A percentile compares a stretch with the other conserved stretches of the same genome.
Conservation (phyloP, 2,797 vertebrate genomes). For the Aeoliscus strigatus region DNA sequence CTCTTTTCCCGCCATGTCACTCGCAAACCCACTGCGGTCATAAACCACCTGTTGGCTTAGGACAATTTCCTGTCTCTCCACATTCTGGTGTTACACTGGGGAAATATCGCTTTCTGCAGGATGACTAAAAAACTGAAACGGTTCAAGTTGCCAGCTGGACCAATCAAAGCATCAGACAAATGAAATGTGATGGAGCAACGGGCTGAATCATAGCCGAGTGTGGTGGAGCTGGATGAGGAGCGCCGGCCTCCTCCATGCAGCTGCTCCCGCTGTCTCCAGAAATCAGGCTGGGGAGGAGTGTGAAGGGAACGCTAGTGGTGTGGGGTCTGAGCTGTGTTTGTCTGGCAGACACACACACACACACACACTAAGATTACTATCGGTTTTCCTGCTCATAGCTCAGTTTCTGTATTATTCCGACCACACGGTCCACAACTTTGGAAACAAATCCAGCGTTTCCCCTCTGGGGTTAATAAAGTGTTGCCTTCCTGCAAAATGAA, state of each 20-base stretch:
- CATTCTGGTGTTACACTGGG: conserved; percentile 38
- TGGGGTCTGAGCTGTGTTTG: conserved; percentile 37
- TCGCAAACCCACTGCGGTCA: conserved; percentile 8
- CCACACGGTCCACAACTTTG: conserved; percentile 37
- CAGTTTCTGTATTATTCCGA: conserved; percentile 48
- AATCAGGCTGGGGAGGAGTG: conserved; percentile 56
- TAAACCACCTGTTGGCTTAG: conserved; percentile 55
- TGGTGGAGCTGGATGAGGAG: conserved; percentile 37
- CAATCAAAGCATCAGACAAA: conserved; percentile 53
- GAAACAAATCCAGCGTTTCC: conserved; percentile 1
- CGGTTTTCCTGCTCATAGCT: conserved; percentile 60
- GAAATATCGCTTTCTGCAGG: conserved; percentile 20
- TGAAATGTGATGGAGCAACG: conserved; percentile 37
- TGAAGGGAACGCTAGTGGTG: conserved; percentile 44
- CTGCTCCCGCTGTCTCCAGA: conserved; percentile 63
- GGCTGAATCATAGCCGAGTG: conserved; percentile 50
- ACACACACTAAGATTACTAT: conserved; percentile 21
- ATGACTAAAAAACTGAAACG: conserved; percentile 33
- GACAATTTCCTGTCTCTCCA: conserved; percentile 48
- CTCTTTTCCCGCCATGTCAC: conserved; percentile 63
- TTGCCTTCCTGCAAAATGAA: conserved; percentile 3
- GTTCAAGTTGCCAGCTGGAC: conserved; percentile 53
- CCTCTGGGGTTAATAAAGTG: conserved; percentile 3
- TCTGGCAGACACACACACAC: conserved; percentile 35
- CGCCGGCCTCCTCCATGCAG: conserved; percentile 56